phyloP scores from a whole-genome alignment of 2,888 invertebrate genomes.

The Calliopum simillimum region DNA sequence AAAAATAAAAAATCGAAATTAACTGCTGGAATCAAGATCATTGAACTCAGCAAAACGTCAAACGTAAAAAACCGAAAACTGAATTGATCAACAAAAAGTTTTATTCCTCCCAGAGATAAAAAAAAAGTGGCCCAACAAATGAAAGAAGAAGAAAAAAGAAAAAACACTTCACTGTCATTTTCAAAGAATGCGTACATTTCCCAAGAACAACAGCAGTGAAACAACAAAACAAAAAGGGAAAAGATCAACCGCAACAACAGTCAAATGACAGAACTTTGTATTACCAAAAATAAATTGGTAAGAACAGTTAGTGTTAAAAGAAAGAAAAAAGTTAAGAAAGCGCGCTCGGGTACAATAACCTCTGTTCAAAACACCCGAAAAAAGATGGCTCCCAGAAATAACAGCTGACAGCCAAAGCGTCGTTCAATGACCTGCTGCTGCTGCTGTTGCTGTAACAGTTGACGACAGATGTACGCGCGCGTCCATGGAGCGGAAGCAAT shows the following conservation, averaged over 20 bases:
- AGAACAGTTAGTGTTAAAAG: conserved; percentile 24
- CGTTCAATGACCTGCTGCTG: no score
- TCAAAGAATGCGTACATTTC: conserved; percentile 31
- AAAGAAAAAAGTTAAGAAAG: conserved; percentile 10
- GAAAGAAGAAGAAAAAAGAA: not conserved
- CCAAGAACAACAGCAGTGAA: not conserved
- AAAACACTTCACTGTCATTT: conserved; percentile 40
- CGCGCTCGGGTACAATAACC: conserved; percentile 23
- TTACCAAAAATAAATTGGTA: conserved; percentile 20
- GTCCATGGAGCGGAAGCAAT: no score
- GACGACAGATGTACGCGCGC: no score
- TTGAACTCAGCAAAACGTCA: no score
- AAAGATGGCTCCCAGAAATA: conserved; percentile 29
- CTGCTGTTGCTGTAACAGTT: no score
- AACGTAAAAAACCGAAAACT: not conserved
- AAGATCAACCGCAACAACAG: not conserved
- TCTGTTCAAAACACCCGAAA: conserved; percentile 5
- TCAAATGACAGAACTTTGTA: not conserved
- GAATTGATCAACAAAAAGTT: conserved; percentile 8
- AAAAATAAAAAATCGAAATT: no score
- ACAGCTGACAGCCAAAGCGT: conserved; percentile 18
- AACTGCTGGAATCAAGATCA: no score
- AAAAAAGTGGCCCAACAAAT: not conserved
- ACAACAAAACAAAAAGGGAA: not conserved
- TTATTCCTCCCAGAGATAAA: not conserved